Percentiles rank a stretch among this genome's conserved stretches.
phyloP scores from a whole-genome alignment of 1,140 invertebrate species.

The Phenacoccus solenopsis region DNA sequence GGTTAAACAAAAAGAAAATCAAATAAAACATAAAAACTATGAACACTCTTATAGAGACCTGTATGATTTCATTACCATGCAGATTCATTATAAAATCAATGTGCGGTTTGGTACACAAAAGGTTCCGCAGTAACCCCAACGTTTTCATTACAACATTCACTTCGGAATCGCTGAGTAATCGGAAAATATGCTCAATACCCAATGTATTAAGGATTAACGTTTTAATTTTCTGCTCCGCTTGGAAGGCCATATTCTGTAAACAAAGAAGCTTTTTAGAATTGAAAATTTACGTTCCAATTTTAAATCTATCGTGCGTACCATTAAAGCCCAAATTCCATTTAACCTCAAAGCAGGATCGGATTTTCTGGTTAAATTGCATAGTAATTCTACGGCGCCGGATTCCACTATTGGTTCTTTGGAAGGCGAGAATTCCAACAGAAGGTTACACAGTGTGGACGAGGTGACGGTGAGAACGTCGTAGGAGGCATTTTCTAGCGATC shows the following conservation, averaged over 20 bases:
- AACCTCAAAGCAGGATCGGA: slow-evolving; percentile 62
- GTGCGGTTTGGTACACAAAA: slow-evolving; percentile 74
- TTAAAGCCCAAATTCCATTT: slow-evolving; percentile 79
- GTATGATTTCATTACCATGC: slow-evolving; percentile 80
- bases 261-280: slow-evolving; percentile 15
- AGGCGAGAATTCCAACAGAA: slow-evolving; percentile 87
- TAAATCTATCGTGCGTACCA: slow-evolving; percentile 48
- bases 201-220: slow-evolving; percentile 68
- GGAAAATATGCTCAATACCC: slow-evolving; percentile 73
- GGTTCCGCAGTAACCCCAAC: slow-evolving; percentile 70
- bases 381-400: slow-evolving; percentile 65
- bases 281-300: neutral
- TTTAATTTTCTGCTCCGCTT: slow-evolving; percentile 81
- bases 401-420: slow-evolving; percentile 84
- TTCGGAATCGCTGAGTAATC: slow-evolving; percentile 36
- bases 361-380: slow-evolving; percentile 63
- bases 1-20: neutral
- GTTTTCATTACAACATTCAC: slow-evolving; percentile 83
- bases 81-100: slow-evolving; percentile 83
- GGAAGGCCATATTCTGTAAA: slow-evolving; percentile 49
- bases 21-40: neutral
- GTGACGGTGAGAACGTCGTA: slow-evolving; percentile 55
- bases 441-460: slow-evolving; percentile 82
- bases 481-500: slow-evolving; percentile 53
- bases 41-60: slow-evolving; percentile 39